Percentiles rank a stretch among this genome's conserved stretches.
Conservation (phyloP, 2,888 invertebrate genomes). For the Trissolcus brochymenae region DNA sequence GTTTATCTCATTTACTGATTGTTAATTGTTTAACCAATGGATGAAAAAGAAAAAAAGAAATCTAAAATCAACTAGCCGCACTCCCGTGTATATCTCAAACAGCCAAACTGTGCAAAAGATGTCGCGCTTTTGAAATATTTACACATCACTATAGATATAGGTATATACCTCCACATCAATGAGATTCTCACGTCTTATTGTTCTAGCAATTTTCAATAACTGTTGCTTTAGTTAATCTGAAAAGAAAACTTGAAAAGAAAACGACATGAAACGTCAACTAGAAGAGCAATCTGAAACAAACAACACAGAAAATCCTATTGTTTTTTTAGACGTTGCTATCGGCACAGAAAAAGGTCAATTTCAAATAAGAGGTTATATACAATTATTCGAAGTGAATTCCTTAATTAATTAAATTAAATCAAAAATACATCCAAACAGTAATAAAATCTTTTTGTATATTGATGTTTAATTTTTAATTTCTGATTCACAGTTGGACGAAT, state of each 20-base stretch:
- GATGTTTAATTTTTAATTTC: not conserved
- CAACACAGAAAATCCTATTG: constrained; percentile 79
- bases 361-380: constrained; percentile 39
- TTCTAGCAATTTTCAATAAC: not conserved
- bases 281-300: constrained; percentile 24
- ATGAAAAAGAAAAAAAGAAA: no score
- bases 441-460: not conserved
- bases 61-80: no score
- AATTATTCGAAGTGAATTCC: constrained; percentile 1
- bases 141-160: not conserved
- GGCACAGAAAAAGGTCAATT: constrained; percentile 82
- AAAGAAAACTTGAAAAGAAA: not conserved
- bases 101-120: not conserved
- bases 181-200: no score
- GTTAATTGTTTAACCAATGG: no score
- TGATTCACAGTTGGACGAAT: constrained; percentile 84
- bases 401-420: not conserved
- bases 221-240: not conserved
- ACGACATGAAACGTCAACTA: constrained; percentile 21
- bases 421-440: not conserved
- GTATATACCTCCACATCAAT: no score
- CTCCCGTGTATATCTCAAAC: not conserved
- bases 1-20: no score
- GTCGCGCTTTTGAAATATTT: not conserved
- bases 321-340: constrained; percentile 84